phyloP scores from a whole-genome alignment of 2,113 vertebrate species.

The Atrichornis clamosus region DNA sequence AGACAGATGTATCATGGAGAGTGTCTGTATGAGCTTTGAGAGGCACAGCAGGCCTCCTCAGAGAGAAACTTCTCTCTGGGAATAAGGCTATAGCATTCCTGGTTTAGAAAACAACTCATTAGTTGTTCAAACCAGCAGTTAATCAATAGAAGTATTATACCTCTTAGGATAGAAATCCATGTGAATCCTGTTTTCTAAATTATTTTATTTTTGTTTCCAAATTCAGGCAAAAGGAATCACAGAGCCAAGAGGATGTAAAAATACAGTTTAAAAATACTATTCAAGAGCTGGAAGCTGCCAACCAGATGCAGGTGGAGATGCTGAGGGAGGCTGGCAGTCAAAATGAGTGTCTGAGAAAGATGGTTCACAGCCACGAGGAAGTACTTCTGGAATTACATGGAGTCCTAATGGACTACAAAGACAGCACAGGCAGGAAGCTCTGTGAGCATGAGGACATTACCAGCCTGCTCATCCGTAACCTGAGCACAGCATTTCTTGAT shows the following conservation, averaged over 20 bases:
- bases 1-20: not conserved
- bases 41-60: not conserved
- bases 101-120: not conserved
- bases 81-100: not conserved
- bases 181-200: not conserved
- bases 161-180: not conserved
- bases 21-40: not conserved
- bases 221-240: conserved; percentile 73
- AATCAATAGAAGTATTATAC: not conserved
- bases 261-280: conserved; percentile 72
- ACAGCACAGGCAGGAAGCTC: conserved; percentile 43
- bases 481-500: conserved; percentile 56
- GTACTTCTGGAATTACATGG: conserved; percentile 68
- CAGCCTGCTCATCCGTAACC: conserved; percentile 14
- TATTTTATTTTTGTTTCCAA: not conserved
- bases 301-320: conserved; percentile 61
- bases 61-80: not conserved
- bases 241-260: conserved; percentile 70
- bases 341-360: conserved; percentile 61
- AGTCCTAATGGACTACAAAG: conserved; percentile 56
- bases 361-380: conserved; percentile 58
- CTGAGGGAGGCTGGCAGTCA: conserved; percentile 70
- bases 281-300: conserved; percentile 71
- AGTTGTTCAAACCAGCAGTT: not conserved
- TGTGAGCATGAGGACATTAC: not conserved